phyloP scores from a whole-genome alignment of 2,113 vertebrate genomes.

The Pardalotus punctatus region DNA sequence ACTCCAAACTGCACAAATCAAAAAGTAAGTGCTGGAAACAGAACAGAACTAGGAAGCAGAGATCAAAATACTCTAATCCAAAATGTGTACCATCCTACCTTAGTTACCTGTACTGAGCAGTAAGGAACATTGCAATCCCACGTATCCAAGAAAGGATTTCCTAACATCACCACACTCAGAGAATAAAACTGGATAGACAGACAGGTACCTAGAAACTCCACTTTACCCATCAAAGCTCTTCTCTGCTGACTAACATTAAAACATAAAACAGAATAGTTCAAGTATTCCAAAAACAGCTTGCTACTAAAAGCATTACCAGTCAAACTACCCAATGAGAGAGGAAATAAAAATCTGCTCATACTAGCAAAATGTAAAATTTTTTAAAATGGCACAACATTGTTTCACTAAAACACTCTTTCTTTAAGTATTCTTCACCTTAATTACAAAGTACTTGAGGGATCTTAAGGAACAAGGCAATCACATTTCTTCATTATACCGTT shows the following conservation, averaged over 20 bases:
- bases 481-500: not conserved
- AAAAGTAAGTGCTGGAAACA: not conserved
- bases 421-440: not conserved
- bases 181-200: not conserved
- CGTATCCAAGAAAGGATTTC: accelerated
- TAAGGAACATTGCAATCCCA: not conserved
- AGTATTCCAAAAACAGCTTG: not conserved
- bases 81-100: not conserved
- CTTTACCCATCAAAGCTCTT: not conserved
- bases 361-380: not conserved
- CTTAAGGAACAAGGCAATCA: not conserved
- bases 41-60: not conserved
- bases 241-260: not conserved
- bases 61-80: not conserved
- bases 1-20: not conserved
- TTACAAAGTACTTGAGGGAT: not conserved
- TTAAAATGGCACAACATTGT: accelerated
- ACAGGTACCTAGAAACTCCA: not conserved
- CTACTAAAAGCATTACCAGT: not conserved
- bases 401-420: not conserved
- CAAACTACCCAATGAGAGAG: not conserved
- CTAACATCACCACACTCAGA: too few relatives aligned
- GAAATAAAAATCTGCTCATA: not conserved
- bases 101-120: not conserved
- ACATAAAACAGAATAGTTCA: not conserved